These are phyloP conservation scores for Cephalopholis sonnerati DNA, from an alignment of 2,113 vertebrate genomes.

Conservation along the genomic window DNA sequence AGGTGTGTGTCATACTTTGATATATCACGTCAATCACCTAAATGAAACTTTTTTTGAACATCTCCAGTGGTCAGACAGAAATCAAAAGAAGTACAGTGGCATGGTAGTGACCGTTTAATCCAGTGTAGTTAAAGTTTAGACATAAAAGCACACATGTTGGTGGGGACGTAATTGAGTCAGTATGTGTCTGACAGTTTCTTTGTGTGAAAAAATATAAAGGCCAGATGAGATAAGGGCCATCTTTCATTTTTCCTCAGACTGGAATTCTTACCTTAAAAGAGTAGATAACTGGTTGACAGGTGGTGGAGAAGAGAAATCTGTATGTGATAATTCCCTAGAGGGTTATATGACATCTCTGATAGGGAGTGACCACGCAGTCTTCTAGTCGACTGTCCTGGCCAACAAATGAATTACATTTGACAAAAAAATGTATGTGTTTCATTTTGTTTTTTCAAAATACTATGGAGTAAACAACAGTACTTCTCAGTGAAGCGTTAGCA, in stretches of 20 bases:
- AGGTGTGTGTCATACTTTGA: conserved; percentile 41
- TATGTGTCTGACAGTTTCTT: conserved; percentile 61
- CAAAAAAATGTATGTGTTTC: neutral
- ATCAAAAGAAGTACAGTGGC: conserved; percentile 55
- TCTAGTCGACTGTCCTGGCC: neutral
- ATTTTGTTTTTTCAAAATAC: neutral
- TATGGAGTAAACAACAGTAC: conserved; percentile 27
- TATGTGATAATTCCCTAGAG: conserved; percentile 59
- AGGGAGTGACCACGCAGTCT: neutral
- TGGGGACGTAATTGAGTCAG: conserved; percentile 65
- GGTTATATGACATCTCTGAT: conserved; percentile 68
- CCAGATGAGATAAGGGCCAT: conserved; percentile 26
- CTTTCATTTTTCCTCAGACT: conserved; percentile 22
- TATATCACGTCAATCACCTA: conserved; percentile 43
- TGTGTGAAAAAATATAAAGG: conserved; percentile 19
- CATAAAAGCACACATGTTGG: conserved; percentile 49
- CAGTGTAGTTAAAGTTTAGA: conserved; percentile 44
- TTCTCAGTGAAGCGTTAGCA: conserved; percentile 43
- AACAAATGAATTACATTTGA: neutral
- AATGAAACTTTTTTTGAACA: conserved; percentile 50
- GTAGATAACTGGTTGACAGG: neutral
- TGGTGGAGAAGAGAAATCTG: neutral
- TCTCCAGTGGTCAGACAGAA: conserved; percentile 36
- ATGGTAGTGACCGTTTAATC: conserved; percentile 35
- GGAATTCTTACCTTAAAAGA: neutral